Evolutionary conservation across 2,888 invertebrate species (phyloP).

Genomic region (Mamestra brassicae): DNA sequence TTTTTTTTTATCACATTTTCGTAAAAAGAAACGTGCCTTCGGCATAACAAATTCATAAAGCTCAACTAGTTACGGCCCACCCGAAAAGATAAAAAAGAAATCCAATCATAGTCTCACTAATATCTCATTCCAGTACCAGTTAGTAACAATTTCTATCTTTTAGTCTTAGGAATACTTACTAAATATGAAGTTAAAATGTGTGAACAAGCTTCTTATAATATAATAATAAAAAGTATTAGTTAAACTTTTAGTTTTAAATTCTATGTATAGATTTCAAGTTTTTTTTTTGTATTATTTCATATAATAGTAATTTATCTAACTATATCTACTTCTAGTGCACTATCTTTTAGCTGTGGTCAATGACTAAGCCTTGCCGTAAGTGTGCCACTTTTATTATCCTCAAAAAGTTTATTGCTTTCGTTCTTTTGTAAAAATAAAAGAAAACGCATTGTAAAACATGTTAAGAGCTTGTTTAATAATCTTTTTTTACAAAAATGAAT

Average conservation of each 20-base stretch:
- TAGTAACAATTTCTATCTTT: slow-evolving; percentile 76
- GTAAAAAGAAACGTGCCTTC: slow-evolving; percentile 82
- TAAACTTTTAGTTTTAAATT: slow-evolving; percentile 90
- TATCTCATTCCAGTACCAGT: slow-evolving; percentile 78
- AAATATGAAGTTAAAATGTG: slow-evolving; percentile 90
- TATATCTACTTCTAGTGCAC: slow-evolving; percentile 89
- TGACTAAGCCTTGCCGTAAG: slow-evolving; percentile 79
- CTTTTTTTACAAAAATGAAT: slow-evolving; percentile 42
- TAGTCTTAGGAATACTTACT: slow-evolving; percentile 86
- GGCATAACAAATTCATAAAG: slow-evolving; percentile 75
- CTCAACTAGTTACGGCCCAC: slow-evolving; percentile 72
- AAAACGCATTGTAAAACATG: slow-evolving; percentile 10
- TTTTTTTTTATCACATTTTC: slow-evolving; percentile 82
- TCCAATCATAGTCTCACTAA: slow-evolving; percentile 80
- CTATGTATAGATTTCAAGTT: slow-evolving; percentile 90
- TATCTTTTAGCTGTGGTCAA: slow-evolving; percentile 90
- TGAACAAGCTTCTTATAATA: slow-evolving; percentile 90
- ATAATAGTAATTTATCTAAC: slow-evolving; percentile 89
- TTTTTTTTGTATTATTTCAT: slow-evolving; percentile 80
- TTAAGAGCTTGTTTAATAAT: slow-evolving; percentile 14
- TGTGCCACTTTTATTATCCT: slow-evolving; percentile 75
- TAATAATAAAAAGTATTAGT: slow-evolving; percentile 90
- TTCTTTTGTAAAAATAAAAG: slow-evolving; percentile 30
- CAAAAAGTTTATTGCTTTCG: slow-evolving; percentile 49
- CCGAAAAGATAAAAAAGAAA: slow-evolving; percentile 72